Evolutionary conservation across 2,888 invertebrate species (phyloP).

Genomic region (Agrochola lota): DNA sequence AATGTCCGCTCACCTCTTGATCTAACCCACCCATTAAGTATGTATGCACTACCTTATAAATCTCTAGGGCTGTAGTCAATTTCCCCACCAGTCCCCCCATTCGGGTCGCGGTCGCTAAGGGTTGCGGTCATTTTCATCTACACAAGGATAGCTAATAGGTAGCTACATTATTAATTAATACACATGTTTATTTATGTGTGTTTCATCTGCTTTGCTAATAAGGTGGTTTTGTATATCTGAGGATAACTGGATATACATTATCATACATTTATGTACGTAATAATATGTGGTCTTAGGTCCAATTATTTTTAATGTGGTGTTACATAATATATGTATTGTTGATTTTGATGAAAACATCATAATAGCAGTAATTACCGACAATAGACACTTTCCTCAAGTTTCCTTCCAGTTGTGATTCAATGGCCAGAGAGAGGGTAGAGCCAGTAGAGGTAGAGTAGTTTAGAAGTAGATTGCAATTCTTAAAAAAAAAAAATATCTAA

Average conservation of each 20-base stretch:
- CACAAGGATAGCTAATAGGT: not conserved
- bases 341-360: not conserved
- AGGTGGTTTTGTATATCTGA: slow-evolving; percentile 10
- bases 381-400: not conserved
- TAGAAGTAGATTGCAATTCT: no score
- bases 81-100: slow-evolving; percentile 14
- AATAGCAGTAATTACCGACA: no score
- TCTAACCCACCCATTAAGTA: not conserved
- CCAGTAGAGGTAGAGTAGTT: not conserved
- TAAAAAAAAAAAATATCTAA: no score
- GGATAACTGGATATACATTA: not conserved
- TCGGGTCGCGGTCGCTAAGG: slow-evolving; percentile 2
- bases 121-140: slow-evolving; percentile 35
- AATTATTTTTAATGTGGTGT: not conserved
- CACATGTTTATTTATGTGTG: slow-evolving; percentile 32
- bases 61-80: slow-evolving; percentile 15
- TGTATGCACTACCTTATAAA: slow-evolving; percentile 1
- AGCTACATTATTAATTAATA: slow-evolving; percentile 27
- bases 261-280: not conserved
- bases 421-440: not conserved
- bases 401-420: not conserved
- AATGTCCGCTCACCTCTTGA: not conserved
- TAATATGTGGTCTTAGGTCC: not conserved
- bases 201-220: slow-evolving; percentile 36
- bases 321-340: not conserved